These are phyloP conservation scores for Chydorus sphaericus DNA, from an alignment of 2,888 invertebrate genomes.

Conservation along the genomic window DNA sequence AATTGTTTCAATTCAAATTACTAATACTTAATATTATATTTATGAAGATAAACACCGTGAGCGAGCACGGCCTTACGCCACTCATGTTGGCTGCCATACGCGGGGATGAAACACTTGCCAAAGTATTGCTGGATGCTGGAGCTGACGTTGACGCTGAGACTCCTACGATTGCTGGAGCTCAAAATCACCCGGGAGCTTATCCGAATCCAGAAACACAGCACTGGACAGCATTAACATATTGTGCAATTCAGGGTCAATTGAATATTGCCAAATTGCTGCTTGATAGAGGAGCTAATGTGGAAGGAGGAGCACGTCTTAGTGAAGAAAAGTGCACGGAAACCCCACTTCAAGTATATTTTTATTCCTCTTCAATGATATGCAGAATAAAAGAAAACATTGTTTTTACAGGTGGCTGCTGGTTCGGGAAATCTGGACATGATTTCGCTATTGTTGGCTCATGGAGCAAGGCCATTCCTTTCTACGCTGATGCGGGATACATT, in stretches of 20 bases:
- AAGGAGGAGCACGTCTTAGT: slow-evolving; percentile 66
- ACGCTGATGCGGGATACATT: slow-evolving; percentile 68
- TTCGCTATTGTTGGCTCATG: slow-evolving; percentile 59
- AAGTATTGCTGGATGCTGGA: slow-evolving; percentile 57
- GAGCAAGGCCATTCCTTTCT: slow-evolving; percentile 74
- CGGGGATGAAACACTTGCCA: slow-evolving; percentile 61
- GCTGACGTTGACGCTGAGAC: slow-evolving; percentile 72
- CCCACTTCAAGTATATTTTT: slow-evolving; percentile 55
- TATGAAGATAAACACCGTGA: slow-evolving; percentile 51
- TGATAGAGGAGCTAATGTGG: slow-evolving; percentile 66
- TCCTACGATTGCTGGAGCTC: slow-evolving; percentile 34
- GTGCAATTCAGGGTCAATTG: slow-evolving; percentile 37
- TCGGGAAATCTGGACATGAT: slow-evolving; percentile 67
- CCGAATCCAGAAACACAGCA: slow-evolving; percentile 50
- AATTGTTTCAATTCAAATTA: background rate
- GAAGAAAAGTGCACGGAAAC: slow-evolving; percentile 77
- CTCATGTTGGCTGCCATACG: slow-evolving; percentile 68
- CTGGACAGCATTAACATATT: slow-evolving; percentile 82
- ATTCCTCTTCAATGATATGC: background rate
- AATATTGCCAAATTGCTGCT: slow-evolving; percentile 40
- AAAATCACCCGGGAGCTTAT: slow-evolving; percentile 23
- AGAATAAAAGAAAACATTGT: too few relatives aligned
- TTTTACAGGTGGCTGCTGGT: slow-evolving; percentile 52
- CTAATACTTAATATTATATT: too few relatives aligned
- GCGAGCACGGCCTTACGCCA: slow-evolving; percentile 62